phyloP scores from a whole-genome alignment of 2,113 vertebrate species.

The Albula glossodonta region DNA sequence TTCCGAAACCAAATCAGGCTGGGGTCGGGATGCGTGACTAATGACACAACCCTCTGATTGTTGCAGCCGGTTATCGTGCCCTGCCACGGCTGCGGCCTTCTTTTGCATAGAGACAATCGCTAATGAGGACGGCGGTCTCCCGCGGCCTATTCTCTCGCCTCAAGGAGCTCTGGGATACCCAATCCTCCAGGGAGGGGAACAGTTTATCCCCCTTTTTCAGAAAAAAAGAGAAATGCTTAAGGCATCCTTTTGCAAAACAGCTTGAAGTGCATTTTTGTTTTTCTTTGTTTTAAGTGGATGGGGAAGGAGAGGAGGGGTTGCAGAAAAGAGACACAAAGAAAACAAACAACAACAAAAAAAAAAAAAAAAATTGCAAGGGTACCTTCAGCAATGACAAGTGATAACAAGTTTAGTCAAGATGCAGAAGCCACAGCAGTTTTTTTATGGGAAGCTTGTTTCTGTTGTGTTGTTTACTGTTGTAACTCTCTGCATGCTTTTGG shows the following conservation, averaged over 20 bases:
- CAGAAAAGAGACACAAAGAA: constrained; percentile 59
- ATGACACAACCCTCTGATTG: constrained; percentile 97
- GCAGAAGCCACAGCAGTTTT: no score
- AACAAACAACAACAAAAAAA: constrained; percentile 50
- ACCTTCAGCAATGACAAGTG: background rate
- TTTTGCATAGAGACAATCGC: constrained; percentile 94
- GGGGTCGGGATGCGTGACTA: constrained; percentile 95
- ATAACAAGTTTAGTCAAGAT: background rate
- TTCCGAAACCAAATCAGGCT: constrained; percentile 88
- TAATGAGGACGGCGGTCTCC: constrained; percentile 83
- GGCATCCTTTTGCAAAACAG: constrained; percentile 80
- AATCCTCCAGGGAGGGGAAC: constrained; percentile 84
- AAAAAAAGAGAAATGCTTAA: constrained; percentile 73
- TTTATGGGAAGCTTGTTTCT: no score
- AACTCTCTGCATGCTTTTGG: no score
- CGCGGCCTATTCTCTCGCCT: constrained; percentile 85
- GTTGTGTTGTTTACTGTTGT: no score
- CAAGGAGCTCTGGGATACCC: constrained; percentile 83
- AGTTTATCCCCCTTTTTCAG: constrained; percentile 82
- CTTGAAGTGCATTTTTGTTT: constrained; percentile 78
- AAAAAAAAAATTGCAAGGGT: background rate
- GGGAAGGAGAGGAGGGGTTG: background rate
- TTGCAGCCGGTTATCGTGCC: constrained; percentile 94
- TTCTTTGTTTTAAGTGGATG: constrained; percentile 32
- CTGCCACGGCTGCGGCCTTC: constrained; percentile 90